These are phyloP conservation scores for Hemibagrus guttatus DNA, from an alignment of 2,797 vertebrate species.

Conservation along the genomic window DNA sequence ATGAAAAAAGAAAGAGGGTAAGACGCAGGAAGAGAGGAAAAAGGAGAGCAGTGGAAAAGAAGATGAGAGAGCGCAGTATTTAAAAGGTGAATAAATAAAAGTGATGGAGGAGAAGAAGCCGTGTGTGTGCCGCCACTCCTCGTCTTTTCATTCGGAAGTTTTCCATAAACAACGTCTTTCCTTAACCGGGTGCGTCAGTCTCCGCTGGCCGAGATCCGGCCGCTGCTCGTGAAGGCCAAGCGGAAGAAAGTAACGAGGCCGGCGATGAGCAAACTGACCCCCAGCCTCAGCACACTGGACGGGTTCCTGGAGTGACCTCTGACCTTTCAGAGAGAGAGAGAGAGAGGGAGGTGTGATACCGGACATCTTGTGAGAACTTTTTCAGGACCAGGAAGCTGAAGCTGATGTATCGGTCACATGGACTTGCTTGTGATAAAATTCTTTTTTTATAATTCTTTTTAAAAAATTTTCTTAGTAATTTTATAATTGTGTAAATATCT, in stretches of 20 bases:
- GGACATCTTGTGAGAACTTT: not conserved
- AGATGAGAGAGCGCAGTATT: too few relatives aligned
- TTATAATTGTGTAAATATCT: not conserved
- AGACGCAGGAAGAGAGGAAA: too few relatives aligned
- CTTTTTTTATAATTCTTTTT: too few relatives aligned
- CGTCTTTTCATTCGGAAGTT: not conserved
- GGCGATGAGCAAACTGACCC: constrained; percentile 53
- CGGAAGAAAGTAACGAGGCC: constrained; percentile 80
- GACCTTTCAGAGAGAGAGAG: not conserved
- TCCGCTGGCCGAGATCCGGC: constrained; percentile 79
- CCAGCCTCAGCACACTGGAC: constrained; percentile 79
- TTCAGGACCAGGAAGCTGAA: not conserved
- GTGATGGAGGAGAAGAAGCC: not conserved
- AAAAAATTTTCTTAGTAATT: not conserved
- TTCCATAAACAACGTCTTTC: constrained; percentile 35
- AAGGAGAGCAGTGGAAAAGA: not conserved
- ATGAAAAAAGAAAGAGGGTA: too few relatives aligned
- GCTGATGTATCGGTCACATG: not conserved
- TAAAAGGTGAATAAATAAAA: not conserved
- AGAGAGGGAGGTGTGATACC: not conserved
- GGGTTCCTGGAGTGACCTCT: constrained; percentile 77
- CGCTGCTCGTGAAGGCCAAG: constrained; percentile 78
- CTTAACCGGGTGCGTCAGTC: constrained; percentile 75
- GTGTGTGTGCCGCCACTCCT: not conserved
- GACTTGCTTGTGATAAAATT: not conserved